Percentiles rank a stretch among this genome's conserved stretches.
phyloP scores from a whole-genome alignment of 1,140 invertebrate species.

The Drosophila asahinai region DNA sequence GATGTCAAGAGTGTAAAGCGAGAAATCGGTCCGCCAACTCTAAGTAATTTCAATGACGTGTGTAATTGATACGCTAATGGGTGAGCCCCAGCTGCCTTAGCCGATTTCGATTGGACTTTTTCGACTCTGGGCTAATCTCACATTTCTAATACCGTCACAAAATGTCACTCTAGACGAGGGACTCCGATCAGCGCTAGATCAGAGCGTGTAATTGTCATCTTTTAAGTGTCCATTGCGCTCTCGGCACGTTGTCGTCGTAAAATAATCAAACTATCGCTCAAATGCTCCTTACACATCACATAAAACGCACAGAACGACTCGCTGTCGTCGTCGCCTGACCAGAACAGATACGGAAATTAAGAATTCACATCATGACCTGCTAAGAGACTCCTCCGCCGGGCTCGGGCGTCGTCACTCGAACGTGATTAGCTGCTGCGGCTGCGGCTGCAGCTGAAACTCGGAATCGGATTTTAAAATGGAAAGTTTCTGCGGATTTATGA shows the following conservation, averaged over 20 bases:
- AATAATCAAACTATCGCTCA: constrained; percentile 75
- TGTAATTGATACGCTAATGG: constrained; percentile 36
- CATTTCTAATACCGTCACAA: constrained; percentile 21
- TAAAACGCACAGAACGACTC: constrained; percentile 35
- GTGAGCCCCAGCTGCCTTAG: neutral
- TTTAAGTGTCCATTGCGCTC: constrained; percentile 37
- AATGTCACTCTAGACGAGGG: constrained; percentile 10
- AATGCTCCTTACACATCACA: constrained; percentile 71
- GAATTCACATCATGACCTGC: constrained; percentile 64
- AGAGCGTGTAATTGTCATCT: constrained; percentile 30
- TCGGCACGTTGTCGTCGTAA: constrained; percentile 75
- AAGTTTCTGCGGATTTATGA: constrained; percentile 38
- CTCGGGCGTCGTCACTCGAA: constrained; percentile 14
- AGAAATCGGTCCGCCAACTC: constrained; percentile 13
- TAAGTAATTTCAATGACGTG: constrained; percentile 11
- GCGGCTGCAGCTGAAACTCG: constrained; percentile 29
- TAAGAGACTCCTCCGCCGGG: neutral
- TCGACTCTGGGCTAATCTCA: constrained; percentile 21
- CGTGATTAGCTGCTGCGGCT: constrained; percentile 47
- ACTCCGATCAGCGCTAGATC: constrained; percentile 28
- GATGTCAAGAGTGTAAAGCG: constrained; percentile 36
- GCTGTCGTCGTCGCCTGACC: constrained; percentile 14
- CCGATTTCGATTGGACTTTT: constrained; percentile 10
- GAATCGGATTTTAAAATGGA: constrained; percentile 40
- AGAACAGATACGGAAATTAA: constrained; percentile 49